These are phyloP conservation scores for Drosophila robusta DNA, from an alignment of 2,888 invertebrate species.

Conservation along the genomic window DNA sequence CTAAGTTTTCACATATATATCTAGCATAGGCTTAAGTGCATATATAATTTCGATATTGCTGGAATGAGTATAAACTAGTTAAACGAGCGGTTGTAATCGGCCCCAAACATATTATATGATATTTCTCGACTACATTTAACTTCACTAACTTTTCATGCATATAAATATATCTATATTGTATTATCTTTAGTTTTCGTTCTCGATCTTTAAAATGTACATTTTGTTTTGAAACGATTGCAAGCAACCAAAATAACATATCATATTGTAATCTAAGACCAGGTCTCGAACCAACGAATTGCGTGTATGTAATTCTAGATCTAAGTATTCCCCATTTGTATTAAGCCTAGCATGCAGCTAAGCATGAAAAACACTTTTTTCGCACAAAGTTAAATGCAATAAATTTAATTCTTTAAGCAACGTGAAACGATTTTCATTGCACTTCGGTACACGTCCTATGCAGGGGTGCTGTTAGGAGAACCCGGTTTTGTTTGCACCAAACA, in stretches of 20 bases:
- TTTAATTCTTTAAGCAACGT: conserved; percentile 56
- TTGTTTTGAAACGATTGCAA: conserved; percentile 65
- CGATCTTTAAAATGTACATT: conserved; percentile 62
- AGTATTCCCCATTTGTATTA: conserved; percentile 44
- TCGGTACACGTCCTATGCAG: conserved; percentile 8
- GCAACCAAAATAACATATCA: conserved; percentile 74
- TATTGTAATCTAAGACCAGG: conserved; percentile 43
- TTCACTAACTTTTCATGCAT: conserved; percentile 19
- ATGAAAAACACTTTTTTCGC: conserved; percentile 62
- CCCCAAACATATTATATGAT: conserved; percentile 18
- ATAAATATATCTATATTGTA: conserved; percentile 6
- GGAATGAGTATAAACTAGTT: conserved; percentile 83
- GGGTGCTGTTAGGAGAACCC: not conserved
- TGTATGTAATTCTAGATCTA: conserved; percentile 50
- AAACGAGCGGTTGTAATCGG: conserved; percentile 34
- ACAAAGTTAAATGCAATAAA: conserved; percentile 70
- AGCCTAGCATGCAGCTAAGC: conserved; percentile 60
- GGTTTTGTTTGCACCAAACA: conserved; percentile 29
- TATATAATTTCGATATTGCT: conserved; percentile 54
- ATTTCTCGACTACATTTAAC: conserved; percentile 31
- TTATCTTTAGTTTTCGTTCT: conserved; percentile 51
- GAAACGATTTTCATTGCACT: conserved; percentile 38
- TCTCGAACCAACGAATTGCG: conserved; percentile 64
- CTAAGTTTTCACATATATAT: conserved; percentile 28
- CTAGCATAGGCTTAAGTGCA: conserved; percentile 34